Percentiles rank a stretch among this genome's conserved stretches.
These are phyloP conservation scores for Limnephilus lunatus DNA, from an alignment of 2,888 invertebrate genomes.

Conservation along the genomic window DNA sequence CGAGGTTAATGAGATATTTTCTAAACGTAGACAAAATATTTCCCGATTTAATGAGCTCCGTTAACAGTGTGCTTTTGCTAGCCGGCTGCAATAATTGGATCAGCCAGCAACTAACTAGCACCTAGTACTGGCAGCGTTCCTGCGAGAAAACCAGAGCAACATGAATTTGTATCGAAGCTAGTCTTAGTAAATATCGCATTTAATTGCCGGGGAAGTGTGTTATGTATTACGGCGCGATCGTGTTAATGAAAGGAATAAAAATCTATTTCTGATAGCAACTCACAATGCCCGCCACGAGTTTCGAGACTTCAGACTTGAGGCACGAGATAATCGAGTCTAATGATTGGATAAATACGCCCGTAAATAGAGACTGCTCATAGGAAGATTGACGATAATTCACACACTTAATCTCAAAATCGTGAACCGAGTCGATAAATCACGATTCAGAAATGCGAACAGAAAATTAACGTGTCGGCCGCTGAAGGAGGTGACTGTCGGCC, in stretches of 20 bases:
- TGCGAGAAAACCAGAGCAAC: neutral
- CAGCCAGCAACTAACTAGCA: constrained; percentile 10
- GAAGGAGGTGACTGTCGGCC: constrained; percentile 31
- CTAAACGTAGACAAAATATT: constrained; percentile 21
- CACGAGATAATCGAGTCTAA: constrained; percentile 42
- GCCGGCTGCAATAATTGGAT: constrained; percentile 30
- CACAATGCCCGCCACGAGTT: neutral
- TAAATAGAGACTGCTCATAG: constrained; percentile 43
- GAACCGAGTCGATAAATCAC: constrained; percentile 55
- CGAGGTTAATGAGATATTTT: constrained; percentile 38
- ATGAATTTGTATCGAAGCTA: constrained; percentile 5
- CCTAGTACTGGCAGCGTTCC: neutral
- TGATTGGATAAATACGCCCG: constrained; percentile 49
- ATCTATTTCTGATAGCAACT: constrained; percentile 16
- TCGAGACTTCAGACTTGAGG: neutral
- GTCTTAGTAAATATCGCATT: constrained; percentile 31
- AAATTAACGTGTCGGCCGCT: constrained; percentile 35
- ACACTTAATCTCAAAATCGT: constrained; percentile 60
- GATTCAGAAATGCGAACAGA: constrained; percentile 51
- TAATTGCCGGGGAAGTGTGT: constrained; percentile 26
- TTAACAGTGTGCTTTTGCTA: neutral
- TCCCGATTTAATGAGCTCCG: constrained; percentile 30
- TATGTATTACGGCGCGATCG: constrained; percentile 9
- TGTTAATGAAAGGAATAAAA: constrained; percentile 47
- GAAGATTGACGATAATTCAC: constrained; percentile 57